Conservation (phyloP, 2,113 vertebrate genomes). For the Corythaeola cristata region DNA sequence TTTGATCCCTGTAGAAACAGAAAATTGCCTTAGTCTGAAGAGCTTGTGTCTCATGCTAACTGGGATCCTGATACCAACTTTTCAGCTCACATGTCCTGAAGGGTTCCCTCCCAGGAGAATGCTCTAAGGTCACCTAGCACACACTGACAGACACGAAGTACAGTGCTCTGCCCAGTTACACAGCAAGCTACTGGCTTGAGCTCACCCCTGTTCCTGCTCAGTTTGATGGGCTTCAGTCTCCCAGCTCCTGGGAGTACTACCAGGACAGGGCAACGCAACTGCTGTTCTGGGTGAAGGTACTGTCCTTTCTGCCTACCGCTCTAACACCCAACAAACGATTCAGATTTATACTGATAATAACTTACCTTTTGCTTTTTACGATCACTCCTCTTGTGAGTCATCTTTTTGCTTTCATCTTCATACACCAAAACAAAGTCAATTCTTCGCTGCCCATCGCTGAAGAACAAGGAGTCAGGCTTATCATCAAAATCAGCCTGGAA, state of each 20-base stretch:
- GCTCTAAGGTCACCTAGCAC: not conserved
- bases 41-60: not conserved
- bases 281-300: not conserved
- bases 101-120: not conserved
- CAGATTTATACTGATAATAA: not conserved
- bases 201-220: not conserved
- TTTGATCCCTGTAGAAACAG: not conserved
- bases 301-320: not conserved
- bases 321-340: not conserved
- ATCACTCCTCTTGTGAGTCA: constrained; percentile 77
- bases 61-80: not conserved
- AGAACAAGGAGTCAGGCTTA: constrained; percentile 87
- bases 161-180: not conserved
- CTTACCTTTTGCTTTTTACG: constrained; percentile 79
- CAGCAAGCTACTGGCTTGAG: not conserved
- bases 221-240: not conserved
- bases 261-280: not conserved
- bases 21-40: not conserved
- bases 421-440: constrained; percentile 93
- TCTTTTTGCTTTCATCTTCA: constrained; percentile 88
- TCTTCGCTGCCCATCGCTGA: constrained; percentile 86
- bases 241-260: not conserved
- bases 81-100: not conserved
- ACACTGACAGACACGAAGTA: accelerated
- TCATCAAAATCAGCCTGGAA: constrained; percentile 85